Base-by-base conservation (phyloP, 1,140 invertebrate species). In the Drosophila mauritiana region DNA sequence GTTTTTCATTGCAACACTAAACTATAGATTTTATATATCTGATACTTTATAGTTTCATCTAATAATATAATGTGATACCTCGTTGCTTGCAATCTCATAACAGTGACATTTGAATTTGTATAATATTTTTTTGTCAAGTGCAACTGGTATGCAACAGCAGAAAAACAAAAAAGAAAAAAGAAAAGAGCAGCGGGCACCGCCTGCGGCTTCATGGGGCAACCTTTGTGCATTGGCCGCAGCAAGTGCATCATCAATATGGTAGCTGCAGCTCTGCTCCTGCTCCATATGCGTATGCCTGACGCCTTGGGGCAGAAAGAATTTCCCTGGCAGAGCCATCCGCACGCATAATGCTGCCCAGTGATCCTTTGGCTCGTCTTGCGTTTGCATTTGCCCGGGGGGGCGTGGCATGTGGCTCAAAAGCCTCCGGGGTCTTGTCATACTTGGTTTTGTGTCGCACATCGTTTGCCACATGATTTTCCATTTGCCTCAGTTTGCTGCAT, bases 181-280 rank as follows among this genome's bases (percentile, higher is more conserved):
- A 82, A 88, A 79, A 59, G 76, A 73, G 72, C 67, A 77, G 48
- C 69, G 59, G 54, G 22, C 53, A 12, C 42, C 20, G 46, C 53
- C 61, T 43, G 62, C 54, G 31, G 40, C 40, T 20, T 12, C 13
- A 11, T 31, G 61, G 34, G 57, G 12, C 39, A 42, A 59, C 49
- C 55, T 63, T 58, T 78, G 74, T 73, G 75, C 58, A 54, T 42
- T 78, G 73, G 62, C 64, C 68, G 45, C 75, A 83, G 73, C 61
- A 90, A 80, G 72, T 89, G 80, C 84, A 89, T 80, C 84, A 89
- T 89, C 84, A 85, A 89, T 89, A 80, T 70, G 52, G 68, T 40
- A 49, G 67, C 36, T 8, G 27, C 6, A 6, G 6, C 27, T 27
- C 5, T 1, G 10, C 45, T 67, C 17, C 48, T 11, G 17, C 45